Conservation (phyloP, 1,140 invertebrate species). For the Neotoxoptera formosana region DNA sequence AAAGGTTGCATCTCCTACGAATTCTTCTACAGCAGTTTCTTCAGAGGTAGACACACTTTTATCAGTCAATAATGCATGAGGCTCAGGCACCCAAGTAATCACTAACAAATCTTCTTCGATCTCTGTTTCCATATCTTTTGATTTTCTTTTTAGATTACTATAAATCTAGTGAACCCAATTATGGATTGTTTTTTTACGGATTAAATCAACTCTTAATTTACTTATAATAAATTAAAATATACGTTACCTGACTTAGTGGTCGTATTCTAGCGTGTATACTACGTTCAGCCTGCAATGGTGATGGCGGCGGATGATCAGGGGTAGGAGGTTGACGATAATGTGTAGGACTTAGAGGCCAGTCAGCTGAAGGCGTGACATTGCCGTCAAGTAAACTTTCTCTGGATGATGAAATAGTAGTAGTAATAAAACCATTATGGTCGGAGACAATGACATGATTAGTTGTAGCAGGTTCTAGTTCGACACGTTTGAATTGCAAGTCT, state of each 20-base stretch:
- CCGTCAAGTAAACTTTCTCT: slow-evolving; percentile 72
- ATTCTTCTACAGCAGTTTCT: slow-evolving; percentile 81
- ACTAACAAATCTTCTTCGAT: slow-evolving; percentile 72
- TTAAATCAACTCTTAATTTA: background rate
- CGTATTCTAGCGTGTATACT: slow-evolving; percentile 90
- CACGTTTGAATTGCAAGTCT: slow-evolving; percentile 66
- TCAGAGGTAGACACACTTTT: slow-evolving; percentile 83
- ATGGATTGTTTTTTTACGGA: background rate
- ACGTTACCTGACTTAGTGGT: slow-evolving; percentile 83
- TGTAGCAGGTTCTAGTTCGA: slow-evolving; percentile 61
- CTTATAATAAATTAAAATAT: background rate
- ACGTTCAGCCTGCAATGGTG: slow-evolving; percentile 86
- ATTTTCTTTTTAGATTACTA: slow-evolving; percentile 70
- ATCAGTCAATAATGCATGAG: slow-evolving; percentile 74
- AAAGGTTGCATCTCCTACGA: slow-evolving; percentile 83
- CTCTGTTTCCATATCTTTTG: slow-evolving; percentile 81
- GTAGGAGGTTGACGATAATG: slow-evolving; percentile 92
- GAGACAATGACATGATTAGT: slow-evolving; percentile 62
- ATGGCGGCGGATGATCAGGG: slow-evolving; percentile 92
- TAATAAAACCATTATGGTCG: slow-evolving; percentile 64
- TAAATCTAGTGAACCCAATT: slow-evolving; percentile 69
- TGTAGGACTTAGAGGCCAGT: slow-evolving; percentile 76
- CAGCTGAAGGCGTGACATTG: slow-evolving; percentile 60
- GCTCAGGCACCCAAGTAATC: slow-evolving; percentile 70
- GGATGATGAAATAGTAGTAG: slow-evolving; percentile 69